A percentile compares a stretch with the other conserved stretches of the same genome.
Conservation (phyloP, 2,113 vertebrate species). For the Morone saxatilis region DNA sequence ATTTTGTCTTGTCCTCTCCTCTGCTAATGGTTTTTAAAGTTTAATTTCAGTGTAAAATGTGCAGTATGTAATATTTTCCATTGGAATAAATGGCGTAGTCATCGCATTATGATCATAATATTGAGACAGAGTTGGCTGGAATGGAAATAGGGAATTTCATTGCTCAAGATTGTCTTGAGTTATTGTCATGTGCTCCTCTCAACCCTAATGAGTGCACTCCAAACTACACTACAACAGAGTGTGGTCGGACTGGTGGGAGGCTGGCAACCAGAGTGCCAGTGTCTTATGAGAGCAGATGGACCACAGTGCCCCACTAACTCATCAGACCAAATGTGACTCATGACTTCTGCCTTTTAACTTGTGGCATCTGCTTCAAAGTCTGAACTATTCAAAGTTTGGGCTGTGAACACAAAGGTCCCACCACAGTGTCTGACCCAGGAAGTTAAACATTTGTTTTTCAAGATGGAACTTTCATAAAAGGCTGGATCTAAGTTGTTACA, state of each 20-base stretch:
- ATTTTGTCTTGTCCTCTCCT: not conserved
- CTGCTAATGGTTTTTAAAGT: not conserved
- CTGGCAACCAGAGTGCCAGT: slow-evolving; percentile 56
- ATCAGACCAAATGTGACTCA: slow-evolving; percentile 68
- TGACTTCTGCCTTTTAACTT: slow-evolving; percentile 71
- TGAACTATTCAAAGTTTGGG: slow-evolving; percentile 53
- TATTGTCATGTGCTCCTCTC: slow-evolving; percentile 44
- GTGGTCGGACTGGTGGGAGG: slow-evolving; percentile 59
- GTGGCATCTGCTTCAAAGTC: slow-evolving; percentile 74
- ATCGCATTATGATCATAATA: not conserved
- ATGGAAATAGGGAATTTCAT: not conserved
- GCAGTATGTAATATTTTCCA: not conserved
- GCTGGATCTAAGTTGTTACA: slow-evolving; percentile 12
- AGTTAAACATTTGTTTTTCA: slow-evolving; percentile 60
- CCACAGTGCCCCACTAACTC: slow-evolving; percentile 57
- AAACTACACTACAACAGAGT: slow-evolving; percentile 48
- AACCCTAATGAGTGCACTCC: slow-evolving; percentile 46
- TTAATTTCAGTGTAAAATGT: not conserved
- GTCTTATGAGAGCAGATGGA: slow-evolving; percentile 76
- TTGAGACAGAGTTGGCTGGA: slow-evolving; percentile 14
- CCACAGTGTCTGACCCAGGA: slow-evolving; percentile 36
- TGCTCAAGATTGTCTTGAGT: slow-evolving; percentile 12
- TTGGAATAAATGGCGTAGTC: not conserved
- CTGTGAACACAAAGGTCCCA: slow-evolving; percentile 43
- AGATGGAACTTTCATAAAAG: slow-evolving; percentile 46